Percentiles rank a stretch among this genome's conserved stretches.
Conservation (phyloP, 2,797 vertebrate genomes). For the Ambastaia sidthimunki region DNA sequence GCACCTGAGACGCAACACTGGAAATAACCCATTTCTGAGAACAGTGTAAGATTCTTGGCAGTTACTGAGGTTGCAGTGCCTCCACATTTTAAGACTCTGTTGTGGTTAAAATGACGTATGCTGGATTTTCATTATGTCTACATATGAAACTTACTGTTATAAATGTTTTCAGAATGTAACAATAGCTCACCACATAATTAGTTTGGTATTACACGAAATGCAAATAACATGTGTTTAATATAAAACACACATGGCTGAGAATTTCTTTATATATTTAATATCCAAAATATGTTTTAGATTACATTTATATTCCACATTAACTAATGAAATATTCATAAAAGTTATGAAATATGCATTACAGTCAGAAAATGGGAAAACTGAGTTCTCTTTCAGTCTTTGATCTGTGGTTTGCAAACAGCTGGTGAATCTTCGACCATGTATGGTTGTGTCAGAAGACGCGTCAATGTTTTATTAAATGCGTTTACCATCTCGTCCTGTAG, state of each 20-base stretch:
- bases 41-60: constrained; percentile 53
- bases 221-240: constrained; percentile 6
- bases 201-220: not conserved
- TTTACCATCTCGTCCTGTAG: not conserved
- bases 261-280: not conserved
- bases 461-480: not conserved
- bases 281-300: not conserved
- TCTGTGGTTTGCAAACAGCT: not conserved
- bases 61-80: constrained; percentile 31
- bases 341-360: not conserved
- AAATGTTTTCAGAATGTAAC: not conserved
- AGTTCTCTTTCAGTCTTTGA: not conserved
- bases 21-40: constrained; percentile 62
- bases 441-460: too few relatives aligned
- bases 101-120: constrained; percentile 51
- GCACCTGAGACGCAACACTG: constrained; percentile 15
- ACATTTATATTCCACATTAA: too few relatives aligned
- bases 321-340: too few relatives aligned
- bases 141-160: constrained; percentile 25
- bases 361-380: not conserved
- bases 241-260: not conserved
- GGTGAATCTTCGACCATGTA: not conserved
- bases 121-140: constrained; percentile 29
- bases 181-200: not conserved
- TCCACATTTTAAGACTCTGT: constrained; percentile 30